Conservation (phyloP, 2,888 invertebrate species). For the Clunio marinus region DNA sequence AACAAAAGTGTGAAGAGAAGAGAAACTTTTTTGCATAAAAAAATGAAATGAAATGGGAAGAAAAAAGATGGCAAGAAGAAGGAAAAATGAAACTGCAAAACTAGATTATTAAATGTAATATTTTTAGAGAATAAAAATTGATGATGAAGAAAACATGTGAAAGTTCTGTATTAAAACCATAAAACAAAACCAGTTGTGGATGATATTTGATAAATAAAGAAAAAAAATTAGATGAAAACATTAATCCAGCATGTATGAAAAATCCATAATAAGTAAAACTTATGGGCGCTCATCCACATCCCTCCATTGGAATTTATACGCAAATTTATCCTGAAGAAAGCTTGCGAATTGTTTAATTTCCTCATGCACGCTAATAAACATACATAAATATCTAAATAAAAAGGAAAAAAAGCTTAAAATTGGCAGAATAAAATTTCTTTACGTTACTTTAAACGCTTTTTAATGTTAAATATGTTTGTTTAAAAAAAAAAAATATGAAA, state of each 20-base stretch:
- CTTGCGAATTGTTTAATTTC: too few relatives aligned
- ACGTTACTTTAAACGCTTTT: not conserved
- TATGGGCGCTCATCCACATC: too few relatives aligned
- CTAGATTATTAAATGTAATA: constrained; percentile 35
- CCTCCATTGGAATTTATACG: too few relatives aligned
- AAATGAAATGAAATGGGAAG: constrained; percentile 5
- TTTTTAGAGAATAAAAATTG: constrained; percentile 27
- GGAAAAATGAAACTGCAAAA: constrained; percentile 21
- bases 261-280: too few relatives aligned
- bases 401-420: too few relatives aligned
- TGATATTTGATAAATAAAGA: too few relatives aligned
- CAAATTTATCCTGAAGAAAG: too few relatives aligned
- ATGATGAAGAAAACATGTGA: not conserved
- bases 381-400: too few relatives aligned
- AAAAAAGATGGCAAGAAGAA: not conserved
- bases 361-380: too few relatives aligned
- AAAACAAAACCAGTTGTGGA: not conserved
- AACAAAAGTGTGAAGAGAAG: too few relatives aligned
- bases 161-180: constrained; percentile 5
- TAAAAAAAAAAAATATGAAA: not conserved
- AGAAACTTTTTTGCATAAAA: constrained; percentile 21
- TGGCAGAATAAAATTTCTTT: not conserved
- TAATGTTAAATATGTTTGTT: not conserved
- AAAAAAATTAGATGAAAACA: not conserved
- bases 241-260: not conserved